Evolutionary conservation across 2,888 invertebrate species (phyloP).

Genomic region (Polyommatus icarus): DNA sequence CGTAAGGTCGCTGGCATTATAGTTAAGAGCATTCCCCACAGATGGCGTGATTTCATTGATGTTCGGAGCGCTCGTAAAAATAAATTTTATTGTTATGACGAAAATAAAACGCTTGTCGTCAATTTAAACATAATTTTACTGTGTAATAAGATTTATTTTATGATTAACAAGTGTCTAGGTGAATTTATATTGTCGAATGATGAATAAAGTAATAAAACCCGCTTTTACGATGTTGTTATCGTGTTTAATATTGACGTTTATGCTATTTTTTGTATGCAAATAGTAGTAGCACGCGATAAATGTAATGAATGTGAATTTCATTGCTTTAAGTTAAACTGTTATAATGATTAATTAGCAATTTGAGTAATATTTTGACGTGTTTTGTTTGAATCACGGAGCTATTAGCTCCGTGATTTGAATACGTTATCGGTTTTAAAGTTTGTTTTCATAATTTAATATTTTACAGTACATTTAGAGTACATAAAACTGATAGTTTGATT

Average conservation of each 20-base stretch:
- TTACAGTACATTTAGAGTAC: not conserved
- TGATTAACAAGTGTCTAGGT: constrained; percentile 80
- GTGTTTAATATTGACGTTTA: constrained; percentile 70
- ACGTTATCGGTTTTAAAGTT: not conserved
- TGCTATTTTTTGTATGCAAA: constrained; percentile 51
- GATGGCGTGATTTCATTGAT: constrained; percentile 66
- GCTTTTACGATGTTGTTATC: constrained; percentile 72
- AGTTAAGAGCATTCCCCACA: constrained; percentile 54
- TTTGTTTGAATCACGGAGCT: not conserved
- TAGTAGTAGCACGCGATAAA: constrained; percentile 49
- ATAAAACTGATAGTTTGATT: not conserved
- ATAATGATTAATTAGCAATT: constrained; percentile 4
- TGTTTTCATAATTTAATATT: not conserved
- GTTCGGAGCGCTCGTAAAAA: constrained; percentile 70
- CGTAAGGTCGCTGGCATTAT: constrained; percentile 49
- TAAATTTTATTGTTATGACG: constrained; percentile 81
- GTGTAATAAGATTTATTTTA: constrained; percentile 81
- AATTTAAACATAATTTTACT: constrained; percentile 80
- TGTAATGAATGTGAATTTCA: constrained; percentile 40
- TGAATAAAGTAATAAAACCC: constrained; percentile 77
- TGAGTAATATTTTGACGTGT: constrained; percentile 3
- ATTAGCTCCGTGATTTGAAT: no score
- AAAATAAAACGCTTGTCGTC: constrained; percentile 81
- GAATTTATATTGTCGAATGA: constrained; percentile 77
- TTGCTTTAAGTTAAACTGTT: constrained; percentile 31